These are phyloP conservation scores for Tetropium fuscum DNA, from an alignment of 2,888 invertebrate species.

Conservation along the genomic window DNA sequence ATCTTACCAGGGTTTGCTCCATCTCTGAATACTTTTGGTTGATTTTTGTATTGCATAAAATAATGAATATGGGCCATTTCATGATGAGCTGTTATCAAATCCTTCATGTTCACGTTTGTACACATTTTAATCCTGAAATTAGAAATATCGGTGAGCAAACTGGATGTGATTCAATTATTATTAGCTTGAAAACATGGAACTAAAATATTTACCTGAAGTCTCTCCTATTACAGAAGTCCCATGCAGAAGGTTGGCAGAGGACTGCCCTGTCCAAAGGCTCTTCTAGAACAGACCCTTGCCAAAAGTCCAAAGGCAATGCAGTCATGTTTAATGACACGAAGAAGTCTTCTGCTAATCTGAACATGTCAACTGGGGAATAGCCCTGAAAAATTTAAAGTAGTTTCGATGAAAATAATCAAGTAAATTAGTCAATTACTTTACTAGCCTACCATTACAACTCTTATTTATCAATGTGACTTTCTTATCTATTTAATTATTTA, in stretches of 20 bases:
- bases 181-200: too few species aligned
- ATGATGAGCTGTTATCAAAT: constrained; percentile 89
- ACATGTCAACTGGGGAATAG: constrained; percentile 85
- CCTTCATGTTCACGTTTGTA: constrained; percentile 86
- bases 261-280: constrained; percentile 82
- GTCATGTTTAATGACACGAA: constrained; percentile 91
- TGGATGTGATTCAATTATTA: too few species aligned
- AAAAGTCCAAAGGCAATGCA: constrained; percentile 88
- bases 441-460: too few species aligned
- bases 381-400: constrained; percentile 70
- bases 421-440: too few species aligned
- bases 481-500: too few species aligned
- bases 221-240: constrained; percentile 92
- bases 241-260: constrained; percentile 91
- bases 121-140: constrained; percentile 87
- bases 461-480: too few species aligned
- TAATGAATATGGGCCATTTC: constrained; percentile 94
- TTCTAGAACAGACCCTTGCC: constrained; percentile 86
- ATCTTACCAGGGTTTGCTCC: constrained; percentile 90
- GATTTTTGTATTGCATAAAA: constrained; percentile 84
- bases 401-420: too few species aligned
- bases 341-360: constrained; percentile 91
- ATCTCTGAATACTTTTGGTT: constrained; percentile 87
- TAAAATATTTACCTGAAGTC: constrained; percentile 79
- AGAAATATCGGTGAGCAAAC: too few species aligned